Base-by-base conservation (phyloP, 2,888 invertebrate genomes). In the Hedychridium roseum region DNA sequence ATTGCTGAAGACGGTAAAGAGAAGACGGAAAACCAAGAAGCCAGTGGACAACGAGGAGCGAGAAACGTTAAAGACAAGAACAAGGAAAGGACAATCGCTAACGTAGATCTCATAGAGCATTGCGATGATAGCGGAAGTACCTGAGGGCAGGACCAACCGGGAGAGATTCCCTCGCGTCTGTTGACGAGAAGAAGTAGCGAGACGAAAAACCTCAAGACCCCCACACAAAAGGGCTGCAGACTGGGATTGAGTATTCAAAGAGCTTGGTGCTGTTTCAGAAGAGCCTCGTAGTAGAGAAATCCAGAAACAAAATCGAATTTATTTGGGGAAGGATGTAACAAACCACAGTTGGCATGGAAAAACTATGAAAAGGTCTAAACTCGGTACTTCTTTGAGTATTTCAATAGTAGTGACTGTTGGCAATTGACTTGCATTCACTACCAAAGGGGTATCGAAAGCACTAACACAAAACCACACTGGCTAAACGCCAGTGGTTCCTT, bases 251-350 rank as follows among this genome's bases (percentile, higher is more conserved):
- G 80, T 70, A 80, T 83, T 57, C 81, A 81, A 28, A 75, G 82
- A 50, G 83, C 81, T 46, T 83, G 82, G 80, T 84, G 83, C 68
- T 84, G 83, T 60, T 79, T 83, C 54, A 74, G 80, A 47, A 77
- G 79, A 55, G 73, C 76, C 21, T 78, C 78, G 48, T 78, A 78
- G 73, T 76, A 31, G 43, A 27, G 32, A 4, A 43, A 36, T n/a
- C n/a, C n/a, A n/a, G n/a, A n/a, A n/a, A n/a, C n/a, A n/a, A n/a
- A n/a, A n/a, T n/a, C n/a, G n/a, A n/a, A n/a, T n/a, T n/a, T n/a
- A n/a, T n/a, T n/a, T n/a, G n/a, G n/a, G n/a, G n/a, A n/a, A n/a
- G n/a, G n/a, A n/a, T n/a, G n/a, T n/a, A n/a, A n/a, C n/a, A n/a
- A n/a, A n/a, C n/a, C n/a, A n/a, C n/a, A n/a, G n/a, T n/a, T n/a